A percentile compares a stretch with the other conserved stretches of the same genome.
These are phyloP conservation scores for Syrrhaptes paradoxus DNA, from an alignment of 2,113 vertebrate genomes.

Conservation along the genomic window DNA sequence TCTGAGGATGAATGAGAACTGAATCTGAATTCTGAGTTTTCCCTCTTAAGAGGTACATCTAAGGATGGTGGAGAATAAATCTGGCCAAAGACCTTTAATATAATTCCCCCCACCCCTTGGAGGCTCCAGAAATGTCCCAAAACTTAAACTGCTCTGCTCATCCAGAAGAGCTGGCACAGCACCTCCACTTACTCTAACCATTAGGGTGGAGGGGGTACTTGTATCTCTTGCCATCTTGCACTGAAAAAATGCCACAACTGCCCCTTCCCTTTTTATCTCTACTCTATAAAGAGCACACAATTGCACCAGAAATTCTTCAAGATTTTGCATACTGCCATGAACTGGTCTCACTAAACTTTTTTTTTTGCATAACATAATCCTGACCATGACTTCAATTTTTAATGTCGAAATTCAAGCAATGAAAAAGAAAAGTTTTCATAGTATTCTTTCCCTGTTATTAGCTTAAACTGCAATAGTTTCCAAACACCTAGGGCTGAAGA, in stretches of 20 bases:
- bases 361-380: slow-evolving; percentile 26
- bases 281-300: not conserved
- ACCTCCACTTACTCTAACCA: not conserved
- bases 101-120: not conserved
- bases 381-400: slow-evolving; percentile 32
- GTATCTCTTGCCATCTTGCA: not conserved
- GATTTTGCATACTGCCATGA: not conserved
- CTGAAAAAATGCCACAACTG: not conserved
- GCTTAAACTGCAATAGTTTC: slow-evolving; percentile 53
- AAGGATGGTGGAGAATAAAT: not conserved
- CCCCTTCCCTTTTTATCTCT: not conserved
- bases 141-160: not conserved
- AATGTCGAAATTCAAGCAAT: slow-evolving; percentile 48
- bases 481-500: not conserved
- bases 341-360: not conserved
- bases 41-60: not conserved
- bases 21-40: not conserved
- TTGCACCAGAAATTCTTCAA: not conserved
- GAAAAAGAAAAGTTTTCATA: slow-evolving; percentile 15
- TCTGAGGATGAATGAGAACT: not conserved
- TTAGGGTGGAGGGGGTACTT: not conserved
- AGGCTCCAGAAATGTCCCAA: not conserved
- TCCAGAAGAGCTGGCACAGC: not conserved
- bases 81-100: not conserved
- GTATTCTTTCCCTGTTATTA: slow-evolving; percentile 17